phyloP scores from a whole-genome alignment of 2,888 invertebrate genomes.

The Camptogramma bilineatum region DNA sequence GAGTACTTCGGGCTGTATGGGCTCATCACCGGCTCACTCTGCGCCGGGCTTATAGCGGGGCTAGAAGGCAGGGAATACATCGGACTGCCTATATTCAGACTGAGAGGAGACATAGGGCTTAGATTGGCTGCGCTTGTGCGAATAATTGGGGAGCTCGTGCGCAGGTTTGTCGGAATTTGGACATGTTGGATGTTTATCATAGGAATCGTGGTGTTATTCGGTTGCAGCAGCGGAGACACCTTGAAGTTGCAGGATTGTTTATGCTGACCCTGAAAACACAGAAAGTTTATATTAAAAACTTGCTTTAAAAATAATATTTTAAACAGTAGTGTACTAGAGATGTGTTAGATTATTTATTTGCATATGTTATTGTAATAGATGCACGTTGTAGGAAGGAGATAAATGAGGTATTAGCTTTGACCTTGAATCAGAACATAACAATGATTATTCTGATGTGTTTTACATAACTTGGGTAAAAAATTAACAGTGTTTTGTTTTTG shows the following conservation, averaged over 20 bases:
- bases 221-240: slow-evolving; percentile 53
- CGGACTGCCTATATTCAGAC: slow-evolving; percentile 68
- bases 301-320: neutral
- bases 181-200: slow-evolving; percentile 62
- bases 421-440: slow-evolving; percentile 52
- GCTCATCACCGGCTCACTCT: slow-evolving; percentile 62
- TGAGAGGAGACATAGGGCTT: slow-evolving; percentile 71
- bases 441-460: slow-evolving; percentile 31
- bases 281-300: slow-evolving; percentile 44
- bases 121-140: slow-evolving; percentile 50
- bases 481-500: neutral
- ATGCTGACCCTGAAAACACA: slow-evolving; percentile 69
- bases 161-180: slow-evolving; percentile 53
- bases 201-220: slow-evolving; percentile 56
- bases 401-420: slow-evolving; percentile 61
- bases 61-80: slow-evolving; percentile 74
- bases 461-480: neutral
- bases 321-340: slow-evolving; percentile 1
- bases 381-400: slow-evolving; percentile 51
- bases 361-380: slow-evolving; percentile 46
- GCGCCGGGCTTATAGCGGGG: slow-evolving; percentile 73
- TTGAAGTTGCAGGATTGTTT: slow-evolving; percentile 58
- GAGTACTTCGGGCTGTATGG: slow-evolving; percentile 73
- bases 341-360: neutral
- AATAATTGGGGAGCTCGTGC: slow-evolving; percentile 39